These are phyloP conservation scores for Acrobasis repandana DNA, from an alignment of 2,888 invertebrate genomes.

Conservation along the genomic window DNA sequence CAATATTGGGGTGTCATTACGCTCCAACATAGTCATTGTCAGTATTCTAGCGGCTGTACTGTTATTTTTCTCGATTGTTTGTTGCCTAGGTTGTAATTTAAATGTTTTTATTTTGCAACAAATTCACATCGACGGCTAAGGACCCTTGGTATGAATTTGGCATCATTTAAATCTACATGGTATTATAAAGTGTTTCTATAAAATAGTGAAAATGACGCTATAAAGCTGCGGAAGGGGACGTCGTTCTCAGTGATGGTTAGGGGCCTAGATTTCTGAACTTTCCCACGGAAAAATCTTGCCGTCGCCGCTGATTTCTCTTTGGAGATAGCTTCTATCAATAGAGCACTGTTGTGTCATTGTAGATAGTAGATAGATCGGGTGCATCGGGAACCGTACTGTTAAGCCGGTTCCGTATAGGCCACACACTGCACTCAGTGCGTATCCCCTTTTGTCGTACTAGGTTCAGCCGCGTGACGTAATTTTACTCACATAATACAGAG, in stretches of 20 bases:
- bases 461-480: conserved; percentile 1
- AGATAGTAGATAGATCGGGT: background rate
- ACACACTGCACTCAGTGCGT: no score
- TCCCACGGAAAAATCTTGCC: conserved; percentile 17
- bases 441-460: background rate
- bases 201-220: conserved; percentile 1
- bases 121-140: conserved; percentile 21
- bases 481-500: background rate
- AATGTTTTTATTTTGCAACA: conserved; percentile 5
- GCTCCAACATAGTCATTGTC: conserved; percentile 35
- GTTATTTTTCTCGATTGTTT: conserved; percentile 29
- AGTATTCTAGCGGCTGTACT: conserved; percentile 43
- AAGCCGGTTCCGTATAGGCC: background rate
- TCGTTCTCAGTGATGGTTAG: background rate
- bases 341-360: conserved; percentile 7
- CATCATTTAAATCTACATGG: background rate
- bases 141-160: conserved; percentile 23
- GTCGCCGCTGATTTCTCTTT: conserved; percentile 6
- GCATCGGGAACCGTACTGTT: background rate
- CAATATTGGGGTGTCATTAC: conserved; percentile 23
- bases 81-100: conserved; percentile 29
- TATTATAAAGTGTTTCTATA: background rate
- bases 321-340: conserved; percentile 1
- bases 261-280: conserved; percentile 20
- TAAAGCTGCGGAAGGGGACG: background rate